Conservation (phyloP, 2,888 invertebrate species). For the Alviniconcha strummeri region DNA sequence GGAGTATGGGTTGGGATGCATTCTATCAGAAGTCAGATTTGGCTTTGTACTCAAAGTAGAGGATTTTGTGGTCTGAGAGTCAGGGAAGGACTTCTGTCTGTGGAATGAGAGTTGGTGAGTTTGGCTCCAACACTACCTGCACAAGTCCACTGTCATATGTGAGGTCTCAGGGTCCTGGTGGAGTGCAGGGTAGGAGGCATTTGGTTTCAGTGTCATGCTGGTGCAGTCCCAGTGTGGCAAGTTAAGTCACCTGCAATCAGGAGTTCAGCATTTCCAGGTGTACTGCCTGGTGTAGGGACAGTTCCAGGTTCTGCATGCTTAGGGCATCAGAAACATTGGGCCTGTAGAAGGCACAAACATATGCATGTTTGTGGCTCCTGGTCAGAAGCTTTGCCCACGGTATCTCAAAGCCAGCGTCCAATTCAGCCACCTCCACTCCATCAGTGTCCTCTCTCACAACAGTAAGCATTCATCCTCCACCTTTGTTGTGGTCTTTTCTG, state of each 20-base stretch:
- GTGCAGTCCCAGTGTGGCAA: background rate
- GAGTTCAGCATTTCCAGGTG: background rate
- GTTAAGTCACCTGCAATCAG: slow-evolving; percentile 15
- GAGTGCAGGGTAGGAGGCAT: too few species aligned
- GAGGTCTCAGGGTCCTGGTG: too few species aligned
- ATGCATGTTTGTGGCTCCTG: background rate
- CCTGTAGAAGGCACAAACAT: background rate
- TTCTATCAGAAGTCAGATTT: too few species aligned
- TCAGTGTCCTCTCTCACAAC: background rate
- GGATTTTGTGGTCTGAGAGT: too few species aligned
- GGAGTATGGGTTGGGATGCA: too few species aligned
- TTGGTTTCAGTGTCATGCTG: background rate
- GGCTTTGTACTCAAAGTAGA: too few species aligned
- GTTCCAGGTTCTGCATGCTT: background rate
- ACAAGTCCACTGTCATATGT: too few species aligned
- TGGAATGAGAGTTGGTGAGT: too few species aligned
- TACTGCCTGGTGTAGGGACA: background rate
- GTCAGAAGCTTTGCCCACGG: background rate
- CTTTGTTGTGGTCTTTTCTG: background rate
- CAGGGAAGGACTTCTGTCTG: too few species aligned
- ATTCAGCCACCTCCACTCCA: background rate
- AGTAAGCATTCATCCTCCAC: background rate
- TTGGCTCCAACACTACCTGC: too few species aligned
- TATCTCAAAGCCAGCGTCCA: background rate
- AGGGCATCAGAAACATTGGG: background rate